Conservation (phyloP, 2,888 invertebrate genomes). For the Pristionchus arcanus region DNA sequence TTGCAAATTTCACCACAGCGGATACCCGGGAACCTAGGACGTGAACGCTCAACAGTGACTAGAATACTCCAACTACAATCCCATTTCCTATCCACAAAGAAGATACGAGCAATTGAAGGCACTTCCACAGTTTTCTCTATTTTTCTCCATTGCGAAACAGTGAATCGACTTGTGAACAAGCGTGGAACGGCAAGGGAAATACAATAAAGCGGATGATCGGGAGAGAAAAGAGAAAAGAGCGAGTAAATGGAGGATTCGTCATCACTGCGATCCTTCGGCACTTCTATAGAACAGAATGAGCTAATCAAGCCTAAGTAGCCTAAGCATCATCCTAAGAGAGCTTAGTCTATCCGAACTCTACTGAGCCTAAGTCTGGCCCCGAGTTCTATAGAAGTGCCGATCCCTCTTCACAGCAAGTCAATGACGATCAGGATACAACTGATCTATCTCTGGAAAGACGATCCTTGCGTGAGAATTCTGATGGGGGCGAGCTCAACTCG, state of each 20-base stretch:
- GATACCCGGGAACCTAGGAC: too few relatives aligned
- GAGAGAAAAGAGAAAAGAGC: not conserved
- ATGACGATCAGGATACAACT: not conserved
- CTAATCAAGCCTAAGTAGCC: too few relatives aligned
- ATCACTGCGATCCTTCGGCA: not conserved
- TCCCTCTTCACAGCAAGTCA: not conserved
- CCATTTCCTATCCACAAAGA: not conserved
- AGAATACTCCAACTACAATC: not conserved
- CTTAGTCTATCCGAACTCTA: too few relatives aligned
- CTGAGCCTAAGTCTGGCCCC: too few relatives aligned
- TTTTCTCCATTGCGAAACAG: not conserved
- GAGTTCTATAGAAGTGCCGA: not conserved
- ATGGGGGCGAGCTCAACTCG: conserved; percentile 12
- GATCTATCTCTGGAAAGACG: not conserved
- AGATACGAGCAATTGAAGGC: not conserved
- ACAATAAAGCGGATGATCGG: conserved; percentile 2
- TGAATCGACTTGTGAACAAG: conserved; percentile 35
- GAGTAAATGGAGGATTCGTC: not conserved
- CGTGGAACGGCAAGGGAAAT: not conserved
- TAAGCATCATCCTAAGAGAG: too few relatives aligned
- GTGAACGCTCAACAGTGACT: too few relatives aligned
- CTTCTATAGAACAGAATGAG: too few relatives aligned
- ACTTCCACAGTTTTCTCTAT: not conserved
- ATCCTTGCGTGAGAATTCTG: conserved; percentile 19
- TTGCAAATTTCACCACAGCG: too few relatives aligned